Evolutionary conservation across 2,797 vertebrate species (phyloP), one percentile per base, ranked within the genome.

Genomic region (Leucoraja ocellata): DNA sequence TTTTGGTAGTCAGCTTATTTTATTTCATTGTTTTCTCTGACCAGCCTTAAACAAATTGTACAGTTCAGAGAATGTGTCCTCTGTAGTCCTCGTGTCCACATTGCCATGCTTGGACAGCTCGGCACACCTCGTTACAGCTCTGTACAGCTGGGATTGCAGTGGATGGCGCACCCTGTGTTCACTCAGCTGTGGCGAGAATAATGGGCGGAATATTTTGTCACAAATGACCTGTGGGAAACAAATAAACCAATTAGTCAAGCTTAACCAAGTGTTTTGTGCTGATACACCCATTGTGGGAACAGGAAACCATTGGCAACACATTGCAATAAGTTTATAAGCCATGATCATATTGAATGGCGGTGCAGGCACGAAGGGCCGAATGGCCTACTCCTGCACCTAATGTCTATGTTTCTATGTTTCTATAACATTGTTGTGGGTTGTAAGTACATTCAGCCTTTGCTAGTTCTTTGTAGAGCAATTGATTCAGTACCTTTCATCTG

Each of bases 141-240:
- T 95, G 95, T 97, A 97, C 93, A 99, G 94, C 96, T 98, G 97
- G 93, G 95, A 95, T 97, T 97, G 97, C 32, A 98, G 96, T 0
- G 96, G 97, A 46, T 96, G 94, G 11, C 96, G 96, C 4, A 97
- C 86, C 54, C 96, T 95, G 0, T 96, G 94, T 13, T 96, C 96
- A 18, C 96, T 94, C 93, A 97, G 95, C 0, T 95, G 95, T 0
- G 97, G 96, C 93, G 97, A 97, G 93, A 99, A 98, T 98, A 98
- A 99, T 0, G 95, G 97, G 4, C 97, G 96, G 95, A 99, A 99
- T 94, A 99, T 99, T 96, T 99, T 99, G 96, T 99, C 98, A 96
- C 99, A 99, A 77, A 99, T 97, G 91, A 99, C 98, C 99, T 99
- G 95, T 18, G 93, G 93, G 94, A 93, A 74, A 76, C 23, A 92